Base-by-base conservation (phyloP, 1,140 invertebrate genomes). In the Cyphomyrmex costatus region DNA sequence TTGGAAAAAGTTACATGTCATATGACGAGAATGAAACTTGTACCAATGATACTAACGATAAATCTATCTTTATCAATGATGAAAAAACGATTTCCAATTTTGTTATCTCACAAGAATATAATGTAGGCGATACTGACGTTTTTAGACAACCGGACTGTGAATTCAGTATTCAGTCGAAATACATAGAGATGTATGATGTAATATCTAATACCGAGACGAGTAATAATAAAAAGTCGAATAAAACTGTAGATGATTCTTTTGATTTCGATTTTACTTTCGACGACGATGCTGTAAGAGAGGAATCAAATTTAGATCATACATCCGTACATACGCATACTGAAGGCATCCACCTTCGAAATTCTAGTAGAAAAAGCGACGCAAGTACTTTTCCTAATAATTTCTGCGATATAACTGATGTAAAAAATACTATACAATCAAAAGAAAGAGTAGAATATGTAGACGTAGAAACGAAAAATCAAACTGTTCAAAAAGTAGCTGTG, bases 121-220 rank as follows among this genome's bases (percentile, higher is more conserved):
- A 89, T 86, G 71, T 77, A 27, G 42, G 79, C 65, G 82, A 84
- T 84, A 86, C 89, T n/a, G 66, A 93, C 70, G 86, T 88, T 53
- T 91, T 91, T 68, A 82, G 82, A 71, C 87, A 90, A 82, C 79
- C 87, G 21, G 89, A 92, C 4, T 68, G 78, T 21, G 91, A 89
- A 63, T 58, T 61, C 42, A 84, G 61, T 78, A 71, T 83, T 65
- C 86, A 88, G 1, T 30, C 86, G 19, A 87, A 46, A 27, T 73
- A 49, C 19, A 87, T 66, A 66, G 66, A 87, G n/a, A 86, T 68
- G 58, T 78, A 85, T 58, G 65, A 71, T 10, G 71, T 77, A 30
- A 53, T 84, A 30, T 63, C 71, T 5, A 61, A 60, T 30, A 49
- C 46, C 10, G 84, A 78, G 16, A 36, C 60, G 53, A 77, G 16